These are phyloP conservation scores for Hemibagrus guttatus DNA, from an alignment of 2,797 vertebrate species.

Conservation along the genomic window DNA sequence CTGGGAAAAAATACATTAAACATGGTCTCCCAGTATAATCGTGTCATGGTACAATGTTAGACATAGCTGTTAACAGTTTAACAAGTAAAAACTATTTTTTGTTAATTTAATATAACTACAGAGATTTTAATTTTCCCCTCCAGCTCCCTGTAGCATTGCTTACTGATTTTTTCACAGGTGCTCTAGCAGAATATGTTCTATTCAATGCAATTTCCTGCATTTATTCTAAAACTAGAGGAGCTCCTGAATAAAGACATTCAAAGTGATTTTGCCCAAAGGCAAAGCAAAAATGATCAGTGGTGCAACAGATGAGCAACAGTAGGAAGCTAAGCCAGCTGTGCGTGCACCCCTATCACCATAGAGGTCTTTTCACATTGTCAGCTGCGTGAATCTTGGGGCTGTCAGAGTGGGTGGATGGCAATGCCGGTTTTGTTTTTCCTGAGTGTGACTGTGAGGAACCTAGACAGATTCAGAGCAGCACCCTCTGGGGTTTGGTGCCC, in stretches of 20 bases:
- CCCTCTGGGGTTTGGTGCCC: constrained; percentile 39
- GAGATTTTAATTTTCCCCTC: background rate
- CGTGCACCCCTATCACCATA: constrained; percentile 14
- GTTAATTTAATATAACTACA: background rate
- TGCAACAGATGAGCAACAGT: constrained; percentile 24
- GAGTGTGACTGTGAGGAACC: constrained; percentile 45
- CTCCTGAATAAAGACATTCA: background rate
- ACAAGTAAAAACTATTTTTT: background rate
- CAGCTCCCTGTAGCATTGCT: background rate
- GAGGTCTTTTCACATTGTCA: constrained; percentile 4
- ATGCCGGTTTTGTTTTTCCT: constrained; percentile 47
- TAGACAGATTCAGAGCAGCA: constrained; percentile 49
- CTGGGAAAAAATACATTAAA: constrained; percentile 23
- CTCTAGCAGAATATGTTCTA: background rate
- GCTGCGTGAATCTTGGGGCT: constrained; percentile 28
- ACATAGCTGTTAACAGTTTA: background rate
- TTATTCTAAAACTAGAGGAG: constrained; percentile 8
- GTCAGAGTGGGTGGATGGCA: constrained; percentile 42
- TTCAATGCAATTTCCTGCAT: background rate
- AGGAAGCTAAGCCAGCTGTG: constrained; percentile 21
- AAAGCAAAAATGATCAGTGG: constrained; percentile 22
- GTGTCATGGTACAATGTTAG: constrained; percentile 4
- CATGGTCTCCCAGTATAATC: constrained; percentile 1
- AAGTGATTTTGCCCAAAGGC: constrained; percentile 17
- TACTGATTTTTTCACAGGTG: background rate